Conservation (phyloP, 2,797 vertebrate genomes). For the Apogon talboti region DNA sequence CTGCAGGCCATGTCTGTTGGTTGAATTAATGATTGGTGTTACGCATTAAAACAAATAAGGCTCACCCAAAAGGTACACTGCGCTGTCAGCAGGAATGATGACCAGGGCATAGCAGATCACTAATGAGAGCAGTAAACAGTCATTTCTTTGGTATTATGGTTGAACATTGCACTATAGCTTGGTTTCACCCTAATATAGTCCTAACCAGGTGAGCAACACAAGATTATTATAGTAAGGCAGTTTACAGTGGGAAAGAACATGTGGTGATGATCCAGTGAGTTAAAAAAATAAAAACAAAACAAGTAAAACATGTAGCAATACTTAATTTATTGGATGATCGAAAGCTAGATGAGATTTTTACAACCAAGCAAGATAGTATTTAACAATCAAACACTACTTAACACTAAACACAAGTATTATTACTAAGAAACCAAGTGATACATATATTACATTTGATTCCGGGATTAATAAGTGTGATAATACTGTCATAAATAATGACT, state of each 20-base stretch:
- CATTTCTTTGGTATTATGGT: slow-evolving; percentile 58
- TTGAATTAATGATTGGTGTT: slow-evolving; percentile 73
- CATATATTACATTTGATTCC: no score
- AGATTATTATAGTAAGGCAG: slow-evolving; percentile 17
- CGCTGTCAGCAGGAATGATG: slow-evolving; percentile 80
- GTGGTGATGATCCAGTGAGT: no score
- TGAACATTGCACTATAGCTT: slow-evolving; percentile 33
- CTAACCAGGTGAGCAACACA: slow-evolving; percentile 9
- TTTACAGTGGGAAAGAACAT: slow-evolving; percentile 3
- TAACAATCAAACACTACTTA: not conserved
- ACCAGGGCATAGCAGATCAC: slow-evolving; percentile 62
- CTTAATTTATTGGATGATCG: no score
- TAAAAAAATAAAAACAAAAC: no score
- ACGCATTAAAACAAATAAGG: slow-evolving; percentile 69
- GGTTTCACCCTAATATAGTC: slow-evolving; percentile 28
- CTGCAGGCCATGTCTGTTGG: slow-evolving; percentile 68
- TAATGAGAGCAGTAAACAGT: slow-evolving; percentile 78
- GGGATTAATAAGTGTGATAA: no score
- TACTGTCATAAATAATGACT: no score
- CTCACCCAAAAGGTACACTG: slow-evolving; percentile 70
- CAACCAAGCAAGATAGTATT: slow-evolving; percentile 22
- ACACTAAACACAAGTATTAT: not conserved
- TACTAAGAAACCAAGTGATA: slow-evolving; percentile 10
- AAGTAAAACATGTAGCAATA: no score
- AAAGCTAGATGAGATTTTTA: slow-evolving; percentile 5